A percentile compares a stretch with the other conserved stretches of the same genome.
These are phyloP conservation scores for Halisarca cf. caerulea DNA, from an alignment of 37 sponge, comb jelly and placozoan species.

Conservation along the genomic window DNA sequence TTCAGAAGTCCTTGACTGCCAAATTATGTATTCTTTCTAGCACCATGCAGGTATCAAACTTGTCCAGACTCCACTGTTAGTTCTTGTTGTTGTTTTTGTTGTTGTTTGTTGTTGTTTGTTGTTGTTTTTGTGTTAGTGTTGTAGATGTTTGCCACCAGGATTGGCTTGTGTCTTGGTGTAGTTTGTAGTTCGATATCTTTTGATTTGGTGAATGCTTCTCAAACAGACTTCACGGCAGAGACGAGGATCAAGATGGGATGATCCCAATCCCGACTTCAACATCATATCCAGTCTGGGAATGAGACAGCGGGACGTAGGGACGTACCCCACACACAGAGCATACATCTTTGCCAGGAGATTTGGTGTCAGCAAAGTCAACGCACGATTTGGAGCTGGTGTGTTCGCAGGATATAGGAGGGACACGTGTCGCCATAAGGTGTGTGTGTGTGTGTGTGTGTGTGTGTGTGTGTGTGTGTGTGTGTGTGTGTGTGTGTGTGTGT, in stretches of 20 bases:
- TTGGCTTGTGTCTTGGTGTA: no score
- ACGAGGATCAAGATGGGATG: conserved; percentile 46
- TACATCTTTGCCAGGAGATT: conserved; percentile 46
- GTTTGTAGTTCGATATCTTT: no score
- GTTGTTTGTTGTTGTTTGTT: no score
- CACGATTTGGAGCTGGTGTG: conserved; percentile 37
- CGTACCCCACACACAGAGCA: conserved; percentile 52
- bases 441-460: background rate
- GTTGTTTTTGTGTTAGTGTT: no score
- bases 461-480: no score
- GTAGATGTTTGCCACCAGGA: no score
- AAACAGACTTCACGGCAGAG: background rate
- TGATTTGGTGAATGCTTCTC: no score
- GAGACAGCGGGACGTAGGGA: conserved; percentile 27
- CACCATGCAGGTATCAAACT: no score
- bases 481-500: background rate
- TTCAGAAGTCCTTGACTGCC: no score
- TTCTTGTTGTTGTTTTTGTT: no score
- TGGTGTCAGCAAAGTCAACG: conserved; percentile 40
- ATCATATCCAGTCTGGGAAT: conserved; percentile 16
- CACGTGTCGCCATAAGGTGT: background rate
- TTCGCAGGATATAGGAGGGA: conserved; percentile 25
- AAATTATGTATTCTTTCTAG: no score
- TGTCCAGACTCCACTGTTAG: no score
- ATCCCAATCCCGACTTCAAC: conserved; percentile 22